These are phyloP conservation scores for Lemur catta DNA, from an alignment of 2,797 vertebrate species.

Conservation along the genomic window DNA sequence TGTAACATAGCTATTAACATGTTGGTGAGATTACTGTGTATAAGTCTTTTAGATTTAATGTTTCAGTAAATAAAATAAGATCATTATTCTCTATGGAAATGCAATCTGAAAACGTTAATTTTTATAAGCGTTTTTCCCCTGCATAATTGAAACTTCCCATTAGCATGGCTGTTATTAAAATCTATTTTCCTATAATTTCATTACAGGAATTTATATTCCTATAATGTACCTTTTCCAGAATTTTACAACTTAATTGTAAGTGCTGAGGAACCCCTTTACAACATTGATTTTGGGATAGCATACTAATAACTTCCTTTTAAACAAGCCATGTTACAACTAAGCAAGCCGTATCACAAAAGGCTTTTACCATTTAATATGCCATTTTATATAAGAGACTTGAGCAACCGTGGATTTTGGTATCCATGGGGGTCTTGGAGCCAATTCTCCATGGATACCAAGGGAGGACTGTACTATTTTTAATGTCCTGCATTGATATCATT, in stretches of 20 bases:
- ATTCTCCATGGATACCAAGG: background rate
- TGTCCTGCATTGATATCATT: background rate
- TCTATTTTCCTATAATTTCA: conserved; percentile 22
- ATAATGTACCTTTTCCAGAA: conserved; percentile 2
- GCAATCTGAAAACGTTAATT: background rate
- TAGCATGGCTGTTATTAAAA: conserved; percentile 14
- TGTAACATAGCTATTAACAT: background rate
- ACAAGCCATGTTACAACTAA: background rate
- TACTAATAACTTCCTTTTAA: background rate
- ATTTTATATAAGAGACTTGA: background rate
- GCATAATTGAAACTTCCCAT: conserved; percentile 6
- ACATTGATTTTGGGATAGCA: background rate
- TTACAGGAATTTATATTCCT: conserved; percentile 17
- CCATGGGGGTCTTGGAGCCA: background rate
- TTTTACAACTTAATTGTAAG: background rate
- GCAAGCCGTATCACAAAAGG: background rate
- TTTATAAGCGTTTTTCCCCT: background rate
- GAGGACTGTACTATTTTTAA: background rate
- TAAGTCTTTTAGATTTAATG: background rate
- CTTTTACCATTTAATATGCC: background rate
- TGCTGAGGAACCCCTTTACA: background rate
- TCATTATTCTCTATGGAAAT: background rate
- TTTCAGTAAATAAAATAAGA: background rate
- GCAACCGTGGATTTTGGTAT: background rate
- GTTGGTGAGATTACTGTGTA: background rate